These are phyloP conservation scores for Euborellia annulipes DNA, from an alignment of 1,140 invertebrate species.

Conservation along the genomic window DNA sequence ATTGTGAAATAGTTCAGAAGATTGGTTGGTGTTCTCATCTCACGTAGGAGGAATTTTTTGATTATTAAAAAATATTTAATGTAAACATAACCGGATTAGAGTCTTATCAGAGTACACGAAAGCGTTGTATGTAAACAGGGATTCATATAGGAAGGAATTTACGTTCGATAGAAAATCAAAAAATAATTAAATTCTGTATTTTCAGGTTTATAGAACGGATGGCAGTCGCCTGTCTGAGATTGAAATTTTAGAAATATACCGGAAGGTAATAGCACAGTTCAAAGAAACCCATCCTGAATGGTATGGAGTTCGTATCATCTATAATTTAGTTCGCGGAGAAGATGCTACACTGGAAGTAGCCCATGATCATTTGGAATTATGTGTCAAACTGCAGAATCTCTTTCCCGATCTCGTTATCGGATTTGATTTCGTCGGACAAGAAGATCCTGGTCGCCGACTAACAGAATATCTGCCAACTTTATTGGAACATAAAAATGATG, in stretches of 20 bases:
- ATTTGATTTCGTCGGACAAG: slow-evolving; percentile 61
- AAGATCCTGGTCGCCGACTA: slow-evolving; percentile 44
- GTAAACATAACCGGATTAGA: no score
- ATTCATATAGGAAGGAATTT: no score
- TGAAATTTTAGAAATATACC: slow-evolving; percentile 22
- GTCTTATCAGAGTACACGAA: no score
- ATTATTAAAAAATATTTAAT: no score
- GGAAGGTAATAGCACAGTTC: slow-evolving; percentile 30
- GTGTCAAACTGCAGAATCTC: slow-evolving; percentile 12
- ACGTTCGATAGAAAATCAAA: no score
- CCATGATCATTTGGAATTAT: no score
- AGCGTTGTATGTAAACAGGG: no score
- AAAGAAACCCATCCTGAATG: slow-evolving; percentile 24
- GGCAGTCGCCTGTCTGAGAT: slow-evolving; percentile 18
- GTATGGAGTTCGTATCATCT: slow-evolving; percentile 27
- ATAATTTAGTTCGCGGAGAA: slow-evolving; percentile 17
- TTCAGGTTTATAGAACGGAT: slow-evolving; percentile 14
- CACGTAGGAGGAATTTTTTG: no score
- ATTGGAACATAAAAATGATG: slow-evolving; percentile 22
- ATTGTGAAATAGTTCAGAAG: no score
- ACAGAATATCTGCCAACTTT: slow-evolving; percentile 39
- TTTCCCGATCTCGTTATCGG: slow-evolving; percentile 46
- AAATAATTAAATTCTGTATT: no score
- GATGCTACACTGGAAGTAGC: slow-evolving; percentile 2
- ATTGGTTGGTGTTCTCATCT: no score